These are phyloP conservation scores for Zaprionus gabonicus DNA, from an alignment of 1,140 invertebrate genomes.

Conservation along the genomic window DNA sequence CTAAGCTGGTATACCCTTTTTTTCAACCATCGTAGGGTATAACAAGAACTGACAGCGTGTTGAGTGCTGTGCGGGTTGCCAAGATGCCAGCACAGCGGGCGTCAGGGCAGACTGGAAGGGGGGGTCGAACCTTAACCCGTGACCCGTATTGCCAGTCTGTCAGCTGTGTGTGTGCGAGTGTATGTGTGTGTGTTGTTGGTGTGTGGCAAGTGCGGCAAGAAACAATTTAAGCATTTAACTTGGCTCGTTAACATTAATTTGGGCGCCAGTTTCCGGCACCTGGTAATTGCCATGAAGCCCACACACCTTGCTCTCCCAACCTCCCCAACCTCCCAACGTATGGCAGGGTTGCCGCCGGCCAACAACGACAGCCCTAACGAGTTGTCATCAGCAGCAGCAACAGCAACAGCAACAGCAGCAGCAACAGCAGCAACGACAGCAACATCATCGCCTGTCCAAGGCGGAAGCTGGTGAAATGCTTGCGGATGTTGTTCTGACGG, in stretches of 20 bases:
- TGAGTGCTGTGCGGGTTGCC: conserved; percentile 16
- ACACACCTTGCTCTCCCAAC: not conserved
- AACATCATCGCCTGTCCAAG: conserved; percentile 33
- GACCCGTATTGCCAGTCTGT: conserved; percentile 31
- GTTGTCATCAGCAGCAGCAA: conserved; percentile 50
- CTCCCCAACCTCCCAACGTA: not conserved
- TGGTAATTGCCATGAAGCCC: conserved; percentile 42
- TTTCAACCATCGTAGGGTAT: too few species aligned
- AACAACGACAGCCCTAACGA: conserved; percentile 44
- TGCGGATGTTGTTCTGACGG: conserved; percentile 61
- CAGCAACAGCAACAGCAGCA: conserved; percentile 17
- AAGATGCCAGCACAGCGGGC: conserved; percentile 8
- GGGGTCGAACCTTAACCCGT: conserved; percentile 29
- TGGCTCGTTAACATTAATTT: conserved; percentile 68
- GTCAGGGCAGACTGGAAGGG: not conserved
- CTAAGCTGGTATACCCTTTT: too few species aligned
- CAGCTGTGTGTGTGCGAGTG: conserved; percentile 18
- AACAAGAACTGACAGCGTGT: conserved; percentile 41
- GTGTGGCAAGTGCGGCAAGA: conserved; percentile 41
- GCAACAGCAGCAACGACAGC: conserved; percentile 9
- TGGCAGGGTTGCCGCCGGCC: conserved; percentile 28
- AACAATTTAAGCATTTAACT: conserved; percentile 65
- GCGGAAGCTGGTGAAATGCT: conserved; percentile 63
- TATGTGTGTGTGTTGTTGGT: conserved; percentile 9
- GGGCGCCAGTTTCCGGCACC: conserved; percentile 50